Base-by-base conservation (phyloP, 2,113 vertebrate genomes). In the Hippocampus abdominalis region DNA sequence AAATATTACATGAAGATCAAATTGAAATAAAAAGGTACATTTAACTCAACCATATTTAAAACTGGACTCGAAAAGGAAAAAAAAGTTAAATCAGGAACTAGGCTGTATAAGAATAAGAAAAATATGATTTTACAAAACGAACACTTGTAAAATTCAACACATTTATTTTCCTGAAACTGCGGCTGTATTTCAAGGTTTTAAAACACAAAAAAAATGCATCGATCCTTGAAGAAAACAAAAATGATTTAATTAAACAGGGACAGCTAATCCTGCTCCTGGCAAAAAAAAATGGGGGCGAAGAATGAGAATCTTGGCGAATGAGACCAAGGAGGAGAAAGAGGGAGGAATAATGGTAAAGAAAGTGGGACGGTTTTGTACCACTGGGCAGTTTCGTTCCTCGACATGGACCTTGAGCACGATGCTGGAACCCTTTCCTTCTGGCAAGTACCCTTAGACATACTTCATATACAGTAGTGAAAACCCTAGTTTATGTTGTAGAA, bases 281-380 rank as follows among this genome's bases (percentile, higher is more conserved):
- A 2, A 51, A 27, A 23, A 2, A 51, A 27, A 23, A 61, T 44
- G 63, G 57, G 72, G 73, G 68, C 2, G 11, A 62, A 20, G 13
- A 48, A 39, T 71, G 23, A 60, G 13, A 21, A 13, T 46, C 11
- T 36, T 69, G 59, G 71, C 57, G 73, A 82, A 76, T 65, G 71
- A 60, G 73, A 82, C 78, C 82, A 90, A 87, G 82, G 49, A 46
- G 56, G 66, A 32, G 73, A 66, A 23, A 13, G 64, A 65, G 66
- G 2, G 27, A 21, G 44, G 44, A 53, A 44, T 62, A 64, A 54
- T 54, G n/a, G n/a, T 51, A 40, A 72, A 66, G 48, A 40, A 72
- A 66, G 71, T 18, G 54, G 62, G 64, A 29, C 44, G 59, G 68
- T 69, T 36, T 72, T 57, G 71, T 65, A 20, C 40, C 67, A 39